Percentiles rank a stretch among this genome's conserved stretches.
Conservation (phyloP, 2,888 invertebrate species). For the Phengaris alcon region DNA sequence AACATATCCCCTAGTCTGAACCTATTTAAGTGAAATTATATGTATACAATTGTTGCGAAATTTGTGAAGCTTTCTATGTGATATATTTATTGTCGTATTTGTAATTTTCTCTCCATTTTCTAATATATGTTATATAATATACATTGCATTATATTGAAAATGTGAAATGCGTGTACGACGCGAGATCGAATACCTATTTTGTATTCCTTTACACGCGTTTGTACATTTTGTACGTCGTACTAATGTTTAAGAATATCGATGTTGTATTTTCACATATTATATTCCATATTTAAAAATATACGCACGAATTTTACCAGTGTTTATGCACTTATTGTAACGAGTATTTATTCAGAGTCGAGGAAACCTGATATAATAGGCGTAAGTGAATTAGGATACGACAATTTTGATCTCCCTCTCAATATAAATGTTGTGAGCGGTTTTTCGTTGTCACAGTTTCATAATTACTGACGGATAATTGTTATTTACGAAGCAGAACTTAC, state of each 20-base stretch:
- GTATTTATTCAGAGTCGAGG: constrained; percentile 56
- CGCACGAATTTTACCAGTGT: constrained; percentile 29
- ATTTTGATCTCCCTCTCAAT: constrained; percentile 28
- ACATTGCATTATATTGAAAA: constrained; percentile 42
- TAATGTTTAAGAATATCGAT: constrained; percentile 33
- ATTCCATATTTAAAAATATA: constrained; percentile 28
- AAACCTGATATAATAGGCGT: constrained; percentile 56
- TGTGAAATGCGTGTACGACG: constrained; percentile 62
- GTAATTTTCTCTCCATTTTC: constrained; percentile 30
- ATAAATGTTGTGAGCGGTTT: constrained; percentile 14
- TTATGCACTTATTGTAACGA: constrained; percentile 31
- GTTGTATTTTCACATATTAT: constrained; percentile 35
- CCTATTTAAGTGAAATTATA: constrained; percentile 48
- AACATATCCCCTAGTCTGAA: constrained; percentile 75
- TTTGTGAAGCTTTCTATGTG: constrained; percentile 45
- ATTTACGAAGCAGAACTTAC: constrained; percentile 2
- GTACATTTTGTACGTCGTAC: constrained; percentile 49
- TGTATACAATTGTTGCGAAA: constrained; percentile 41
- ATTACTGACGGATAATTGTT: neutral
- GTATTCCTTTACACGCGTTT: constrained; percentile 61
- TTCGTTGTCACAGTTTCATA: constrained; percentile 17
- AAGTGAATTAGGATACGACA: constrained; percentile 26
- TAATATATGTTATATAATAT: constrained; percentile 21
- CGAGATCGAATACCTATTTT: constrained; percentile 61
- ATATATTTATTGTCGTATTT: constrained; percentile 38